A percentile compares a stretch with the other conserved stretches of the same genome.
Evolutionary conservation across 23 tunicate genomes (phyloP).

Genomic region (Halocynthia aurantium): DNA sequence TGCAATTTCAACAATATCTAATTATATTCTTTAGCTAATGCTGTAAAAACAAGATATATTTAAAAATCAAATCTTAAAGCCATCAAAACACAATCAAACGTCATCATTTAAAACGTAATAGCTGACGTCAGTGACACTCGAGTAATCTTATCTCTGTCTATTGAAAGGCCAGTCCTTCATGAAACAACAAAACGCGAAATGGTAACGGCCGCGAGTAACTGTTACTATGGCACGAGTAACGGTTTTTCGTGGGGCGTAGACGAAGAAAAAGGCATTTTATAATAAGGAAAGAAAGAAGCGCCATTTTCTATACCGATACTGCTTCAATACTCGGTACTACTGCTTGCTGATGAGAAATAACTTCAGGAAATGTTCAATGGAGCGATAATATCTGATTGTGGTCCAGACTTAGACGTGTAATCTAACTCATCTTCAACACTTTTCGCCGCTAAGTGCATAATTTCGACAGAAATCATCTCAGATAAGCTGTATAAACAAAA

Average conservation of each 20-base stretch:
- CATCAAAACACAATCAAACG: no score
- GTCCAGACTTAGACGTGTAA: not conserved
- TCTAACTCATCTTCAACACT: not conserved
- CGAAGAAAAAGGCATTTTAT: constrained; percentile 11
- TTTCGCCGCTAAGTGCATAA: no score
- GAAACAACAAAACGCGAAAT: not conserved
- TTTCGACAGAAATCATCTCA: no score
- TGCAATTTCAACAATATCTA: no score
- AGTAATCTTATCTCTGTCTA: not conserved
- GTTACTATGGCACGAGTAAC: constrained; percentile 34
- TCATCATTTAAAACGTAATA: no score
- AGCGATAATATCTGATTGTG: not conserved
- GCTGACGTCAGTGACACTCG: no score
- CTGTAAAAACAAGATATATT: no score
- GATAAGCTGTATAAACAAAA: no score
- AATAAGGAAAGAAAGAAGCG: constrained; percentile 4
- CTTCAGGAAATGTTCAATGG: not conserved
- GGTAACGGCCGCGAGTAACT: not conserved
- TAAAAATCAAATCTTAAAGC: no score
- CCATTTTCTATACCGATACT: constrained; percentile 2
- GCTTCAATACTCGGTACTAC: not conserved
- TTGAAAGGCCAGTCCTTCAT: no score
- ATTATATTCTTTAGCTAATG: no score
- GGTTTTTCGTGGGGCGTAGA: constrained; percentile 26
- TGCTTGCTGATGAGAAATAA: not conserved